A percentile compares a stretch with the other conserved stretches of the same genome.
These are phyloP conservation scores for Troides aeacus DNA, from an alignment of 2,888 invertebrate species.

Conservation along the genomic window DNA sequence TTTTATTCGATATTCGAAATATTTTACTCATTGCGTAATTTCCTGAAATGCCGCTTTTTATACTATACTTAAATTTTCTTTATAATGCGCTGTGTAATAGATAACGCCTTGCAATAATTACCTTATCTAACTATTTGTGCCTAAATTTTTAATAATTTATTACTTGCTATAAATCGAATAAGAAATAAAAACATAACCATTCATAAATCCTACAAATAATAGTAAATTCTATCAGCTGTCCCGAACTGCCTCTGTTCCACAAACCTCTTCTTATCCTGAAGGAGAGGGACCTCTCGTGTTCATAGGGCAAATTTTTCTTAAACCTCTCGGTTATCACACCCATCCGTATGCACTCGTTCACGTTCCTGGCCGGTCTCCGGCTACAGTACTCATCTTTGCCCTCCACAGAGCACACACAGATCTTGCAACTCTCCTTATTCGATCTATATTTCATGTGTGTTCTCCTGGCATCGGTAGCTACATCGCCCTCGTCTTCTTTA, in stretches of 20 bases:
- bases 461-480: constrained; percentile 34
- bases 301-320: constrained; percentile 44
- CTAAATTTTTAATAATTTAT: too few relatives aligned
- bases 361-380: constrained; percentile 55
- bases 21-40: too few relatives aligned
- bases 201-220: too few relatives aligned
- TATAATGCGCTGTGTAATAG: too few relatives aligned
- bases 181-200: too few relatives aligned
- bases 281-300: constrained; percentile 48
- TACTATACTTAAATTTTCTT: too few relatives aligned
- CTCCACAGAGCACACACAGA: constrained; percentile 61
- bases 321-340: constrained; percentile 38
- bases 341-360: constrained; percentile 64
- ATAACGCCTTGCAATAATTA: too few relatives aligned
- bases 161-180: too few relatives aligned
- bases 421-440: constrained; percentile 49
- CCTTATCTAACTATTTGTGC: too few relatives aligned
- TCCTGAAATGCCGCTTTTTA: too few relatives aligned
- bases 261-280: constrained; percentile 59
- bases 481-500: constrained; percentile 26
- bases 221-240: constrained; percentile 40
- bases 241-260: constrained; percentile 35
- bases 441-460: constrained; percentile 49
- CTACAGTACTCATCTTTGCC: constrained; percentile 60
- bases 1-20: too few relatives aligned